Evolutionary conservation across 2,888 invertebrate species (phyloP), one percentile per base, ranked within the genome.

Genomic region (Nymphalis urticae): DNA sequence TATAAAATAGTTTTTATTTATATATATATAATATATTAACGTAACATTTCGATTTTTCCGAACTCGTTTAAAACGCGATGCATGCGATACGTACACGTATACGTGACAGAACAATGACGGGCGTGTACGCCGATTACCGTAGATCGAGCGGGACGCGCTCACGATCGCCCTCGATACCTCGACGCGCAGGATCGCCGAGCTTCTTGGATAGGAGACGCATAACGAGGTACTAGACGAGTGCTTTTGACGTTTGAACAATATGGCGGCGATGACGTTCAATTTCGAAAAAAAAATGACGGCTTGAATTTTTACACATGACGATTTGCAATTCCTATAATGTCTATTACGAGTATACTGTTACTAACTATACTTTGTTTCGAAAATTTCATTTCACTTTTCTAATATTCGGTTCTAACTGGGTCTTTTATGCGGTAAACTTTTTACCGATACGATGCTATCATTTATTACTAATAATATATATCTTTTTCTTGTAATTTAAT

Each of bases 191-290:
- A 56, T 98, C 98, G 68, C 98, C 98, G 24, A 97, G 97, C 88
- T 98, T 98, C 90, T 93, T 98, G 72, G 98, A 98, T 89, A 94
- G 98, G 79, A 94, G 98, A 70, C 95, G 98, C 77, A 98, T 98
- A 82, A 98, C 98, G 78, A 98, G 98, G 98, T 98, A 95, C 90
- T 17, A 54, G 16, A 48, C 59, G 56, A 8, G 36, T 58, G 72
- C 62, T 60, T 50, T 50, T 61, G 58, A 66, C 54, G 50, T 62
- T 59, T 54, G 24, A 54, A 24, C 69, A 36, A 56, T 16, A 59
- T 62, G 56, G 62, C 64, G 47, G 21, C 48, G 58, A 32, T 60
- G 48, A 21, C 51, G 48, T 54, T 48, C n/a, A 1, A 13, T 36
- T 13, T 19, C 9, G 42, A n/a, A 13, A 42, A 24, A 17, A n/a